Conservation (phyloP, 1,140 invertebrate genomes). For the Riptortus pedestris region DNA sequence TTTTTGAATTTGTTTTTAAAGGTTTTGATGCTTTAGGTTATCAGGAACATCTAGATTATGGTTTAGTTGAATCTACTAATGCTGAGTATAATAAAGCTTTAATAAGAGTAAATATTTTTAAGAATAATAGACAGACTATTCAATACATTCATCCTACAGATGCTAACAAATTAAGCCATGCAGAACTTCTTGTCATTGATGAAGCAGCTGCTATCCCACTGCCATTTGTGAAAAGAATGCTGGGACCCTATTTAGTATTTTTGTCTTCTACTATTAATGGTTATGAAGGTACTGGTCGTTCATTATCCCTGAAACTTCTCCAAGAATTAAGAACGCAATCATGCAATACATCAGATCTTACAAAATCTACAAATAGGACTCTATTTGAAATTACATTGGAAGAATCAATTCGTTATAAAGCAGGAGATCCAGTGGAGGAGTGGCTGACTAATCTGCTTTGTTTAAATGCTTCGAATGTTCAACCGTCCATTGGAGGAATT, state of each 20-base stretch:
- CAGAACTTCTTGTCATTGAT: constrained; percentile 92
- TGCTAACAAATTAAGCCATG: constrained; percentile 76
- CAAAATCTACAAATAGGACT: constrained; percentile 30
- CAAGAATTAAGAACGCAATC: constrained; percentile 68
- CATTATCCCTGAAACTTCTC: constrained; percentile 88
- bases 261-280: constrained; percentile 96
- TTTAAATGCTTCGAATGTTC: constrained; percentile 64
- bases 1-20: constrained; percentile 97
- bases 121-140: constrained; percentile 92
- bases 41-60: constrained; percentile 94
- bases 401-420: constrained; percentile 90
- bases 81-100: constrained; percentile 95
- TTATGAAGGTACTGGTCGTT: constrained; percentile 96
- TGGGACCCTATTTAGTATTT: constrained; percentile 89
- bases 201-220: constrained; percentile 98
- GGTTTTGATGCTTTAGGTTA: constrained; percentile 89
- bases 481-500: constrained; percentile 58
- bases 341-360: constrained; percentile 37
- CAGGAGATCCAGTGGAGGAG: constrained; percentile 75
- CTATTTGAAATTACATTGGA: constrained; percentile 56
- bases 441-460: constrained; percentile 92
- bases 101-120: constrained; percentile 81
- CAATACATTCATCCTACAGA: constrained; percentile 94
- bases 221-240: constrained; percentile 79
- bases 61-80: constrained; percentile 89